phyloP scores from a whole-genome alignment of 2,113 vertebrate genomes.

The Dromiciops gliroides region DNA sequence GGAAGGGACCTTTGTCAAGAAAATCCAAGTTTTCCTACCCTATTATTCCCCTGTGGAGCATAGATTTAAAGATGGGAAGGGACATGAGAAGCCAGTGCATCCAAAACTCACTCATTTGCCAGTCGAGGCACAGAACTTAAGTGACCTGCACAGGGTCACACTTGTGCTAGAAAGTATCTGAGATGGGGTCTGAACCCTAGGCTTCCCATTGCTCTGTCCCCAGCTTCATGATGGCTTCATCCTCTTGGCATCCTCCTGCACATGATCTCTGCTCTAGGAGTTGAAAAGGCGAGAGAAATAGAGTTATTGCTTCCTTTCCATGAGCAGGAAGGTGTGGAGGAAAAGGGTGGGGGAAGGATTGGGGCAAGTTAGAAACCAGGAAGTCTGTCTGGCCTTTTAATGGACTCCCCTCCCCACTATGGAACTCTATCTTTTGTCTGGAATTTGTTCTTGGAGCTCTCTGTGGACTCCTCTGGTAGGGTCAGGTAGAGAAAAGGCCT shows the following conservation, averaged over 20 bases:
- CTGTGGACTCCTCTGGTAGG: background rate
- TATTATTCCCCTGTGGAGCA: background rate
- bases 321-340: background rate
- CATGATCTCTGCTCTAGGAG: background rate
- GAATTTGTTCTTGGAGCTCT: background rate
- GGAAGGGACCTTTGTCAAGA: background rate
- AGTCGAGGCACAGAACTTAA: background rate
- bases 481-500: background rate
- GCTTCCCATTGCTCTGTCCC: background rate
- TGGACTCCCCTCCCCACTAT: background rate
- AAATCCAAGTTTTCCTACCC: background rate
- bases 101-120: background rate
- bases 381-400: background rate
- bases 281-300: background rate
- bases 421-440: background rate
- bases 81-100: too few relatives aligned
- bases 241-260: background rate
- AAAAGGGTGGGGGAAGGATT: background rate
- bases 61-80: background rate
- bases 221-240: too few relatives aligned
- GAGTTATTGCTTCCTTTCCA: background rate
- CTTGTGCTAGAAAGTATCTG: background rate
- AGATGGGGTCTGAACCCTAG: background rate
- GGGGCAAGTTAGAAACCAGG: background rate
- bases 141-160: background rate